Base-by-base conservation (phyloP, 2,888 invertebrate species). In the Blomia tropicalis region DNA sequence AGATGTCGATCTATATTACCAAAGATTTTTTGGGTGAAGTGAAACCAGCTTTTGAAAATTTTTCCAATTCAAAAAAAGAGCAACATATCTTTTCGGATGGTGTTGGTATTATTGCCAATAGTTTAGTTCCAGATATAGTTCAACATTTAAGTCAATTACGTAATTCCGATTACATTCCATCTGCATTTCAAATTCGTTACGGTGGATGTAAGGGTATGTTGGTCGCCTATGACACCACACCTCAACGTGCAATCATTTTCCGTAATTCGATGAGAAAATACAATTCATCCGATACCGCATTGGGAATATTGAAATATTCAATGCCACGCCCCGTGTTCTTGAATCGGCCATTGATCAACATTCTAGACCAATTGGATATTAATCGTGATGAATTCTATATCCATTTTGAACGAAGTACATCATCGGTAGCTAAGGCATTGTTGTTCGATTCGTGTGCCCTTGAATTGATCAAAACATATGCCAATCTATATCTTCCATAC, bases 261-360 rank as follows among this genome's bases (percentile, higher is more conserved):
- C 62, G 69, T 43, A 62, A 64, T 23, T 67, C 67, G 43, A 69
- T 69, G 69, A 66, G 60, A 36, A 69, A 69, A 61, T 69, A 69
- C 65, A 63, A 68, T 27, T 68, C 66, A 17, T 41, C 41, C 5
- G 62, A 66, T 62, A 60, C 64, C 62, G 54, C 66, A 59, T 29
- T 66, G 60, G 67, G 71, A 69, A 66, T 69, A 65, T 63, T 71
- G 64, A 66, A 70, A 65, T 59, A 68, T 66, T 64, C 67, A 66
- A 63, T 61, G 66, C 61, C 66, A 66, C 58, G 43, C 62, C 68
- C 43, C 64, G 68, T 64, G 59, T 71, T 51, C 62, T 62, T 63
- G 64, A 71, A 69, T 31, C 63, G 67, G 27, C 68, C 66, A 51
- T 56, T 69, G 36, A 64, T 66, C 4, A 67, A 70, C 1, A 70